Conservation (phyloP, 2,888 invertebrate genomes). For the Lamproptera curius region DNA sequence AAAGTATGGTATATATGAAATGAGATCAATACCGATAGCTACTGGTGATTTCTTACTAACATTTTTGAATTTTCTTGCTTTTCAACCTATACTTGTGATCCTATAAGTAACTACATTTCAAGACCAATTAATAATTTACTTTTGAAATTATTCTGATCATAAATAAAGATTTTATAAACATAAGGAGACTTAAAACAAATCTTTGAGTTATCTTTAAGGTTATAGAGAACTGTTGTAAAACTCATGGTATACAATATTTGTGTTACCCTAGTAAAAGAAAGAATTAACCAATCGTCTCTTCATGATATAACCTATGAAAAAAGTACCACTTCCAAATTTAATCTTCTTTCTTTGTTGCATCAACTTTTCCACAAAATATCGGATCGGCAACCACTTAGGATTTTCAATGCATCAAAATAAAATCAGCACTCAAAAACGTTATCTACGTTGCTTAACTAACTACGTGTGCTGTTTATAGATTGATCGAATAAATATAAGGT, state of each 20-base stretch:
- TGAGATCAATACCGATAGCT: slow-evolving; percentile 53
- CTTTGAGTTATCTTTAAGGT: not conserved
- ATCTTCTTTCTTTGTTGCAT: too few species aligned
- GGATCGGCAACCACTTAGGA: too few species aligned
- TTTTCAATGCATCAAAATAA: too few species aligned
- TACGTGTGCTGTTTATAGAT: slow-evolving; percentile 38
- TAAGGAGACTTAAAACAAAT: not conserved
- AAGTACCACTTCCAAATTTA: too few species aligned
- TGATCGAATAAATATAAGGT: slow-evolving; percentile 9
- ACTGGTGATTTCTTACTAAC: slow-evolving; percentile 17
- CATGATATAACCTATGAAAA: too few species aligned
- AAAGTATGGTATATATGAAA: slow-evolving; percentile 23
- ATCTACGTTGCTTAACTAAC: too few species aligned
- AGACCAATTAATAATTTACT: not conserved
- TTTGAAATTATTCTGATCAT: not conserved
- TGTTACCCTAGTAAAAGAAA: too few species aligned
- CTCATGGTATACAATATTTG: too few species aligned
- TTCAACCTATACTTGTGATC: not conserved
- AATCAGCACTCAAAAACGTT: too few species aligned
- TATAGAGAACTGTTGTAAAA: not conserved
- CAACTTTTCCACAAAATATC: too few species aligned
- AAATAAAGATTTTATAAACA: not conserved
- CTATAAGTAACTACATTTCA: not conserved
- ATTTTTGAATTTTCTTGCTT: not conserved
- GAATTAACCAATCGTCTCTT: too few species aligned